These are phyloP conservation scores for Leucania comma DNA, from an alignment of 2,888 invertebrate genomes.

Conservation along the genomic window DNA sequence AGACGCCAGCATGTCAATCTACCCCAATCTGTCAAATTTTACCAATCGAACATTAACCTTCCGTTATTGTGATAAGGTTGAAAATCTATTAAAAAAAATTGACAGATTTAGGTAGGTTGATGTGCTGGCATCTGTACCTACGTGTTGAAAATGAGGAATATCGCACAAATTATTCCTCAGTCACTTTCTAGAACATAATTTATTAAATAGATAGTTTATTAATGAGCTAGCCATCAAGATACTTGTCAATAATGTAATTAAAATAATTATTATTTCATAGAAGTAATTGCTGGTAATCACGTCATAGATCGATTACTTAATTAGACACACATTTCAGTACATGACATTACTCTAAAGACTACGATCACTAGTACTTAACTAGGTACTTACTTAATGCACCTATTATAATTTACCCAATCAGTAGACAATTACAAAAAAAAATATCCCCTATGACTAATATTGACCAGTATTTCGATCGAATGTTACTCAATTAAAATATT, in stretches of 20 bases:
- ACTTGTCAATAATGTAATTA: too few relatives aligned
- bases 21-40: too few relatives aligned
- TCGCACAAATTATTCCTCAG: not conserved
- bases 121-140: too few relatives aligned
- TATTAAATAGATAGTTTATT: not conserved
- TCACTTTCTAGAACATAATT: not conserved
- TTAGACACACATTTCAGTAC: not conserved
- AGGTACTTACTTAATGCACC: not conserved
- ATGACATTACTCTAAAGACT: slow-evolving; percentile 10
- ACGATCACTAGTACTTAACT: too few relatives aligned
- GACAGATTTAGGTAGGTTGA: too few relatives aligned
- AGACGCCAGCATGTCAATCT: too few relatives aligned
- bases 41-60: too few relatives aligned
- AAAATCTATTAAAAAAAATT: too few relatives aligned
- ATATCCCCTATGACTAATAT: slow-evolving; percentile 20
- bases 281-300: not conserved
- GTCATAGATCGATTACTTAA: slow-evolving; percentile 1
- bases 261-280: slow-evolving; percentile 9
- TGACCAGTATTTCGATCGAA: slow-evolving; percentile 8
- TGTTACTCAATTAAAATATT: slow-evolving; percentile 9
- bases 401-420: slow-evolving; percentile 23
- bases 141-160: not conserved
- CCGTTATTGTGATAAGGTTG: too few relatives aligned
- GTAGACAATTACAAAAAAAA: slow-evolving; percentile 4
- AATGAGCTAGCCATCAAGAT: not conserved